Percentiles rank a stretch among this genome's conserved stretches.
Conservation (phyloP, 1,140 invertebrate species). For the Drosophila kanapiae region DNA sequence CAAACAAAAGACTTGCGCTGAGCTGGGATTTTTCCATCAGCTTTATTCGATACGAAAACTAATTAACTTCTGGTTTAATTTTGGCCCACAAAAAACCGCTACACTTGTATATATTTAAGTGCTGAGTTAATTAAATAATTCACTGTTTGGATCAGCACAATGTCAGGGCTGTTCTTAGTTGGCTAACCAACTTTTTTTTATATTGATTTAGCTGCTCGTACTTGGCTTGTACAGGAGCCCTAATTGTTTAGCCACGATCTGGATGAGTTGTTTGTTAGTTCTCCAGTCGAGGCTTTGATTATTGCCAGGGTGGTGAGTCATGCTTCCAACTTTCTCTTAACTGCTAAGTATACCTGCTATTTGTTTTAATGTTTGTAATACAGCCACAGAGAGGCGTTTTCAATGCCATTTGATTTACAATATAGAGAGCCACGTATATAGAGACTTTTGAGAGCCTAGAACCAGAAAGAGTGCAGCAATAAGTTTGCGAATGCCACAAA, state of each 20-base stretch:
- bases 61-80: conserved; percentile 15
- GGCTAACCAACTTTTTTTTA: conserved; percentile 2
- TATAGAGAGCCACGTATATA: neutral
- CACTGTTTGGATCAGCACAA: conserved; percentile 22
- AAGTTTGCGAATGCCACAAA: neutral
- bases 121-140: conserved; percentile 23
- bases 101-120: conserved; percentile 1
- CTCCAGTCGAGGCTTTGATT: conserved; percentile 1
- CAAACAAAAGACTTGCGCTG: conserved; percentile 25
- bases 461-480: neutral
- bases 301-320: conserved; percentile 11
- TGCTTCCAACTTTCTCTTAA: conserved; percentile 16
- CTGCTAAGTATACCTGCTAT: neutral
- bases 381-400: neutral
- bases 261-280: conserved; percentile 1
- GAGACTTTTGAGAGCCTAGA: neutral
- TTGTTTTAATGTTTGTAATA: neutral
- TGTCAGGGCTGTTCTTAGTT: neutral
- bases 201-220: conserved; percentile 1
- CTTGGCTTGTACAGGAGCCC: conserved; percentile 8
- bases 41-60: conserved; percentile 14
- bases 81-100: conserved; percentile 4
- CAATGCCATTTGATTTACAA: conserved; percentile 6
- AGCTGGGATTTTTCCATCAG: conserved; percentile 27
- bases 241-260: conserved; percentile 24